Conservation (phyloP, 2,797 vertebrate genomes). For the Hemitrygon akajei region DNA sequence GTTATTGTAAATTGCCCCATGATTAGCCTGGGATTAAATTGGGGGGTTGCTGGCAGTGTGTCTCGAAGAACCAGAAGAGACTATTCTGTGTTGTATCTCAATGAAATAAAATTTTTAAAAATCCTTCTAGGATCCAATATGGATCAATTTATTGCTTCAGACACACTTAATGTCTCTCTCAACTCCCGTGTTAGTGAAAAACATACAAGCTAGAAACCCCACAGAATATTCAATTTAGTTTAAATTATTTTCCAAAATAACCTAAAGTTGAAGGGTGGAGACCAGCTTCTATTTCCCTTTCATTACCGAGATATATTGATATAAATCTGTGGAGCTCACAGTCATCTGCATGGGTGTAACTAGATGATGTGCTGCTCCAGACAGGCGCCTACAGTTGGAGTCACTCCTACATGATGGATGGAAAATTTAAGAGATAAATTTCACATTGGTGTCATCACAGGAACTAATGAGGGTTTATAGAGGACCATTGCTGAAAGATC, state of each 20-base stretch:
- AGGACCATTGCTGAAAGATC: background rate
- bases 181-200: background rate
- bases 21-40: too few relatives aligned
- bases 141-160: background rate
- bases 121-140: background rate
- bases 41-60: too few relatives aligned
- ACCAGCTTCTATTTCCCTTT: too few relatives aligned
- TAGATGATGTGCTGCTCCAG: too few relatives aligned
- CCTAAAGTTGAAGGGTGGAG: too few relatives aligned
- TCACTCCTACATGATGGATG: background rate
- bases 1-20: too few relatives aligned
- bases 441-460: background rate
- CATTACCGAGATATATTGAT: too few relatives aligned
- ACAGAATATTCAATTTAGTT: background rate
- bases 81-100: too few relatives aligned
- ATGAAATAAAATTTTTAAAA: background rate
- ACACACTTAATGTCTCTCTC: background rate
- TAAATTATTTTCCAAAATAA: too few relatives aligned
- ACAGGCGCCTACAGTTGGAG: background rate
- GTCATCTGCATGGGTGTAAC: too few relatives aligned
- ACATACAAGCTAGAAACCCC: background rate
- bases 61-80: too few relatives aligned
- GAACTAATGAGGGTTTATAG: background rate
- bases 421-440: background rate
- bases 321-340: too few relatives aligned